Percentiles rank a stretch among this genome's conserved stretches.
Evolutionary conservation across 23 tunicate genomes (phyloP).

Genomic region (Clavelina lepadiformis): DNA sequence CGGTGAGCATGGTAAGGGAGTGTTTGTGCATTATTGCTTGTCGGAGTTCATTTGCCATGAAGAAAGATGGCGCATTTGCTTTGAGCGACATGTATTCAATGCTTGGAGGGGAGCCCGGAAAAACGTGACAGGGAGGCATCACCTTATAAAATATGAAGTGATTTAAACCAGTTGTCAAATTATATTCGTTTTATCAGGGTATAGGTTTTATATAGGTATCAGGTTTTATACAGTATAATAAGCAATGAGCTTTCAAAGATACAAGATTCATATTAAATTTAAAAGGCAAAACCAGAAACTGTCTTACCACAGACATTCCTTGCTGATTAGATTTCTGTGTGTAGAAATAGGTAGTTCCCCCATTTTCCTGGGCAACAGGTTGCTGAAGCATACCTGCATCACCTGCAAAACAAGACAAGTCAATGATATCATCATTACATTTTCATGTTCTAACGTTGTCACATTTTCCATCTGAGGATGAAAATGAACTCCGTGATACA

Average conservation of each 20-base stretch:
- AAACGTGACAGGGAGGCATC: slow-evolving; percentile 56
- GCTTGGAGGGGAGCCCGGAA: slow-evolving; percentile 80
- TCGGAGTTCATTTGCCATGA: slow-evolving; percentile 70
- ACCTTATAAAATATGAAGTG: slow-evolving; percentile 27
- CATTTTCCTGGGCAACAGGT: slow-evolving; percentile 54
- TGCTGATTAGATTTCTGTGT: slow-evolving; percentile 52
- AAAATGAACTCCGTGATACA: no score
- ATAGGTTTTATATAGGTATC: background rate
- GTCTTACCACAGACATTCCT: slow-evolving; percentile 66
- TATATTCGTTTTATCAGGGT: background rate
- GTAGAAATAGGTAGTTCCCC: slow-evolving; percentile 85
- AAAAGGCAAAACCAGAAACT: no score
- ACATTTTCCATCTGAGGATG: no score
- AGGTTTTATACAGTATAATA: background rate
- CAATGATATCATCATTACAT: no score
- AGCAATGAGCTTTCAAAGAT: slow-evolving; percentile 1
- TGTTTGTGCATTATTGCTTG: slow-evolving; percentile 69
- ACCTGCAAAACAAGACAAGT: no score
- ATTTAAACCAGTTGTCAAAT: background rate
- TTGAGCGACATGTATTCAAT: slow-evolving; percentile 71
- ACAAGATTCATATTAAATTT: background rate
- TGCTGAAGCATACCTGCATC: slow-evolving; percentile 8
- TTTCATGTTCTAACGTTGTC: background rate
- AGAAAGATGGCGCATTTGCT: slow-evolving; percentile 83
- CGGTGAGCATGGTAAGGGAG: slow-evolving; percentile 80